Conservation (phyloP, 2,797 vertebrate genomes). For the Ficedula albicollis region DNA sequence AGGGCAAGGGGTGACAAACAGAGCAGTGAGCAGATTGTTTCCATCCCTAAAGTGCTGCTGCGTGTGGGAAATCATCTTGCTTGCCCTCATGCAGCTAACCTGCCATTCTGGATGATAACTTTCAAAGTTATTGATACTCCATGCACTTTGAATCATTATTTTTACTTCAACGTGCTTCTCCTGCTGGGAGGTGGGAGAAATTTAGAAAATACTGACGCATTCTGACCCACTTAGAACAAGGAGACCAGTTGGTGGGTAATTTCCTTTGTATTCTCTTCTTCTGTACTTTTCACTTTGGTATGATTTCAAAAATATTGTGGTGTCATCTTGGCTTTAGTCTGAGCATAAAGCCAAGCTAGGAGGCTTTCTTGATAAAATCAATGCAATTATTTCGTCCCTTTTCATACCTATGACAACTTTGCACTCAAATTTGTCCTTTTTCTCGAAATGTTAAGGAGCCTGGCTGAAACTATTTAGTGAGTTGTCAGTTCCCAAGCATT, state of each 20-base stretch:
- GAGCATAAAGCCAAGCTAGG: not conserved
- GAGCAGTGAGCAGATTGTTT: not conserved
- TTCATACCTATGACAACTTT: not conserved
- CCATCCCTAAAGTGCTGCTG: not conserved
- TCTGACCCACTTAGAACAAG: slow-evolving; percentile 39
- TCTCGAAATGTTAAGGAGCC: not conserved
- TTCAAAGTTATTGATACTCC: slow-evolving; percentile 12
- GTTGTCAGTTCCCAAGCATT: not conserved
- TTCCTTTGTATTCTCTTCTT: slow-evolving; percentile 13
- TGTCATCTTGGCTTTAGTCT: not conserved
- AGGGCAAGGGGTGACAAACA: fast-evolving
- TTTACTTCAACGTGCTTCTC: slow-evolving; percentile 9
- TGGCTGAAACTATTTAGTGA: not conserved
- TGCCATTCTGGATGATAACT: not conserved
- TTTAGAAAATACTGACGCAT: not conserved
- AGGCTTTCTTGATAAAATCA: not conserved
- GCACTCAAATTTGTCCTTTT: not conserved
- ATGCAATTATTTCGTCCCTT: not conserved
- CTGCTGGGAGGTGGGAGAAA: slow-evolving; percentile 11
- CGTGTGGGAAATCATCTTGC: not conserved
- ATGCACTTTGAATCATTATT: not conserved
- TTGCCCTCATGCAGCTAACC: not conserved
- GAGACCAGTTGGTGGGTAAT: not conserved
- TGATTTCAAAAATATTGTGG: not conserved
- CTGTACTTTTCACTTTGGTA: not conserved